Conservation (phyloP, 2,888 invertebrate species). For the Rotaria macrura region DNA sequence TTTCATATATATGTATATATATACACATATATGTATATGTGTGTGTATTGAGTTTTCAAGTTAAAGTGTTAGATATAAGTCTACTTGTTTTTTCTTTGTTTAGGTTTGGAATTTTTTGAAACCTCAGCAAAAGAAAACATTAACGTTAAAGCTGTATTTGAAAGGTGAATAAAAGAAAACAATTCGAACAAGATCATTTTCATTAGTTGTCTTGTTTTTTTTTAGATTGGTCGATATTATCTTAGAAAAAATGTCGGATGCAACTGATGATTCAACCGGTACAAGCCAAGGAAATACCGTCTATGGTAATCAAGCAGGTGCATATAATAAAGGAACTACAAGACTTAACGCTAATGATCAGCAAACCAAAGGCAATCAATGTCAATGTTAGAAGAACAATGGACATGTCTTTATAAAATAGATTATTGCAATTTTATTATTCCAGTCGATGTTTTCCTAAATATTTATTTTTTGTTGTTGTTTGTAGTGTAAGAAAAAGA, state of each 20-base stretch:
- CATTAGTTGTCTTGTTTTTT: no score
- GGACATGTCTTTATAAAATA: neutral
- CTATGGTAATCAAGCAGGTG: neutral
- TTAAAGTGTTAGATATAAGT: no score
- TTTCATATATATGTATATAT: neutral
- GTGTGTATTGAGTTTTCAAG: no score
- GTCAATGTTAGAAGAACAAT: constrained; percentile 5
- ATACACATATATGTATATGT: neutral
- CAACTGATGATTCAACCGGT: neutral
- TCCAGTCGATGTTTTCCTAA: neutral
- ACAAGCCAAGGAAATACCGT: neutral
- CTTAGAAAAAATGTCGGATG: constrained; percentile 32
- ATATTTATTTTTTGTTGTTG: neutral
- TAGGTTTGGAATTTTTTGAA: constrained; percentile 92
- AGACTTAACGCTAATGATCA: neutral
- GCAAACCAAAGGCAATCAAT: neutral
- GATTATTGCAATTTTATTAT: neutral
- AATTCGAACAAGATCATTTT: no score
- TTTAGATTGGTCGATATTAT: constrained; percentile 31
- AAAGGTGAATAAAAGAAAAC: constrained; percentile 56
- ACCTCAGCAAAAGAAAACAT: constrained; percentile 99
- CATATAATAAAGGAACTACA: constrained; percentile 23
- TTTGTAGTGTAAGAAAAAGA: neutral
- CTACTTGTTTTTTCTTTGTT: constrained; percentile 34
- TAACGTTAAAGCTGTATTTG: constrained; percentile 90